These are phyloP conservation scores for Ceratitis capitata DNA, from an alignment of 1,140 invertebrate genomes.

Conservation along the genomic window DNA sequence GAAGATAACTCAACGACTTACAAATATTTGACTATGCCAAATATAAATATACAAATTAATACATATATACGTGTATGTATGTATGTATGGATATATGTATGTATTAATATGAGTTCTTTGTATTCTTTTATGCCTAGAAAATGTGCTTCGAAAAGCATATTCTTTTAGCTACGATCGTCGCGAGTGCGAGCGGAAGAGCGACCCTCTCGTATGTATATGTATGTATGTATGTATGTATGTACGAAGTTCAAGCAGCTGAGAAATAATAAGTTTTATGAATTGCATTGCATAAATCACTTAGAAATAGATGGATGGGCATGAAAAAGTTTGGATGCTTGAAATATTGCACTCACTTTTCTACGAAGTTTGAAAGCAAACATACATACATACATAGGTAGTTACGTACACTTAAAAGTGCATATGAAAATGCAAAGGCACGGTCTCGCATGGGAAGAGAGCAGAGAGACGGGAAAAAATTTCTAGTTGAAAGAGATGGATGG, in stretches of 20 bases:
- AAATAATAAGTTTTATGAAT: constrained; percentile 59
- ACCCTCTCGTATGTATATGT: not conserved
- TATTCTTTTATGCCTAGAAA: not conserved
- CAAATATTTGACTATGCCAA: constrained; percentile 27
- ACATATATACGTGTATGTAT: not conserved
- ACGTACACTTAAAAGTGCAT: not conserved
- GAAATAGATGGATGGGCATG: constrained; percentile 40
- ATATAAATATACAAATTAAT: not conserved
- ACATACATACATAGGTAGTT: too few species aligned
- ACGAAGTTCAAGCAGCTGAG: constrained; percentile 45
- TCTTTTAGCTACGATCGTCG: not conserved
- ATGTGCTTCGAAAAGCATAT: not conserved
- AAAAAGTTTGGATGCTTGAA: constrained; percentile 21
- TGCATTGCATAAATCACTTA: constrained; percentile 64
- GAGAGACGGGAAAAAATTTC: too few species aligned
- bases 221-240: constrained; percentile 27
- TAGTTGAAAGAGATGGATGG: not conserved
- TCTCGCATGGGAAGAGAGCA: too few species aligned
- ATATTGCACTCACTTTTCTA: constrained; percentile 2
- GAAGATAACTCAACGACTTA: constrained; percentile 3
- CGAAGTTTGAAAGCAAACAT: not conserved
- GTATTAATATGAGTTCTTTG: not conserved
- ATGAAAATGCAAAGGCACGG: not conserved
- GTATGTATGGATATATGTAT: not conserved
- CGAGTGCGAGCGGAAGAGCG: not conserved